Conservation (phyloP, 2,797 vertebrate species). For the Kryptopterus vitreolus region DNA sequence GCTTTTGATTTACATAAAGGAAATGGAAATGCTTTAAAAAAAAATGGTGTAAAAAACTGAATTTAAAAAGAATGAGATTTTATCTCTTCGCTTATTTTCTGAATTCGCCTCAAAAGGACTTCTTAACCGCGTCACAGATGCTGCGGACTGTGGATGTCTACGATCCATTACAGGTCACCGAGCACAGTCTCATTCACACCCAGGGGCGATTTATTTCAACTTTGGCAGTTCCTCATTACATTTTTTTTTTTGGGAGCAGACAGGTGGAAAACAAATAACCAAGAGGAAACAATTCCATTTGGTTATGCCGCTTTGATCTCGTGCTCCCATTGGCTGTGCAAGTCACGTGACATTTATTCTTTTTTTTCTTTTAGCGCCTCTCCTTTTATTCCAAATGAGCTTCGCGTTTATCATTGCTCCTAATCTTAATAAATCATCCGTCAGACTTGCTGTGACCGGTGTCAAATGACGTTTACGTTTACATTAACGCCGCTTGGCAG, state of each 20-base stretch:
- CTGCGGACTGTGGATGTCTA: no score
- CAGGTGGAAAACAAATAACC: neutral
- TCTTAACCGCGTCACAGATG: no score
- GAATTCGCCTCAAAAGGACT: neutral
- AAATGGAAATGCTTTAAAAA: neutral
- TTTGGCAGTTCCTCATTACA: neutral
- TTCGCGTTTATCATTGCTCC: neutral
- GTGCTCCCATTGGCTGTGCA: no score
- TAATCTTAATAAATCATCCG: neutral
- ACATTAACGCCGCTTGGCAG: no score
- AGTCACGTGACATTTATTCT: neutral
- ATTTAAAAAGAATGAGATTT: neutral
- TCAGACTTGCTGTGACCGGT: neutral
- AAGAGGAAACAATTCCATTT: neutral
- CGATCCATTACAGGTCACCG: neutral
- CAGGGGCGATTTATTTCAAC: neutral
- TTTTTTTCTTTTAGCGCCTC: neutral
- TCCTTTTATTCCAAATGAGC: neutral
- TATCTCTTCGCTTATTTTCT: neutral
- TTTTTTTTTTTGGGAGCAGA: neutral
- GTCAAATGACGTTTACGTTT: no score
- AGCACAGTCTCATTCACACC: neutral
- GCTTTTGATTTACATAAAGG: slow-evolving; percentile 1
- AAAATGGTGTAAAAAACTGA: neutral
- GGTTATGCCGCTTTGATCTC: neutral